Evolutionary conservation across 1,140 invertebrate species (phyloP).

Genomic region (Ephestia elutella): DNA sequence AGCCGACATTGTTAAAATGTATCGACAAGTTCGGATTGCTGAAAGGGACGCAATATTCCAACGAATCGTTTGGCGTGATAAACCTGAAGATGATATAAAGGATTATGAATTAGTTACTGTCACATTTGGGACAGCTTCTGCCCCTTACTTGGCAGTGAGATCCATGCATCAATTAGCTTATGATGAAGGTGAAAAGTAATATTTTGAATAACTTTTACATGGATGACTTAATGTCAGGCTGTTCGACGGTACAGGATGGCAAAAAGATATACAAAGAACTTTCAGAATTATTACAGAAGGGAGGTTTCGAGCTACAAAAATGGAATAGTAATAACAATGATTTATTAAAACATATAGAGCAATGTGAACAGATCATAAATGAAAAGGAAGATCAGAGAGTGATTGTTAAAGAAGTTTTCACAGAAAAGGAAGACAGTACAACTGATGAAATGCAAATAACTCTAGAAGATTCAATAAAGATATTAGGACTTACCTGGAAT

Average conservation of each 20-base stretch:
- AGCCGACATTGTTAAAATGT: conserved; percentile 54
- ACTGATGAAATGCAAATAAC: neutral
- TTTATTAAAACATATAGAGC: conserved; percentile 8
- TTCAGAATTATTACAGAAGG: conserved; percentile 6
- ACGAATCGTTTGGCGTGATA: conserved; percentile 35
- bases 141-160: conserved; percentile 14
- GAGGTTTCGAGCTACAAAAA: conserved; percentile 20
- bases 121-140: no score
- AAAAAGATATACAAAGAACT: neutral
- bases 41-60: conserved; percentile 30
- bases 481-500: conserved; percentile 15
- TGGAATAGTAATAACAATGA: conserved; percentile 19
- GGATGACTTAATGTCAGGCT: no score
- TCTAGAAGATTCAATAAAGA: neutral
- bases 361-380: conserved; percentile 2
- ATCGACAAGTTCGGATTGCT: conserved; percentile 29
- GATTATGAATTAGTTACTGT: no score
- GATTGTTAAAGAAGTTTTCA: no score
- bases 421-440: no score
- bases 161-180: conserved; percentile 33
- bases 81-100: no score
- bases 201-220: no score
- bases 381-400: no score
- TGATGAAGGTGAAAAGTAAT: conserved; percentile 16
- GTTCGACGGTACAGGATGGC: no score